These are phyloP conservation scores for Metaphire vulgaris DNA, from an alignment of 1,140 invertebrate genomes.

Conservation along the genomic window DNA sequence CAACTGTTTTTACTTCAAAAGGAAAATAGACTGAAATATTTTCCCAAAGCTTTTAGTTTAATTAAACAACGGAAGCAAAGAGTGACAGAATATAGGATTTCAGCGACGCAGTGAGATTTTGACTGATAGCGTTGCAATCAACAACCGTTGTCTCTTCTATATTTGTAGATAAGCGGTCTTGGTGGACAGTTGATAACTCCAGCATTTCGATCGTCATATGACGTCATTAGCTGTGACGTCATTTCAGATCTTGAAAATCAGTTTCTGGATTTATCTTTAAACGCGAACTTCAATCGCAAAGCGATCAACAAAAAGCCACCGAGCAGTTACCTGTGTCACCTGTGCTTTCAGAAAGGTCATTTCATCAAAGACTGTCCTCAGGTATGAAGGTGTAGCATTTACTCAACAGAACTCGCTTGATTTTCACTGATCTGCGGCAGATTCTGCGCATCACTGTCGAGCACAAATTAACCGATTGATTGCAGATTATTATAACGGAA, in stretches of 20 bases:
- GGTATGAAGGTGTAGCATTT: too few species aligned
- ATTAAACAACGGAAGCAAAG: too few species aligned
- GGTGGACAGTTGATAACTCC: neutral
- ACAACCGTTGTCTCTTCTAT: neutral
- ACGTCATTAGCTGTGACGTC: neutral
- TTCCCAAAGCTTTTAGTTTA: too few species aligned
- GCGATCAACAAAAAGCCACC: constrained; percentile 63
- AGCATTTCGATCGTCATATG: neutral
- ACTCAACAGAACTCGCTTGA: too few species aligned
- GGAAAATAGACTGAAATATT: too few species aligned
- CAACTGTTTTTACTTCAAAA: too few species aligned
- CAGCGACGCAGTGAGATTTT: too few species aligned
- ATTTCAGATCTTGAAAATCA: neutral
- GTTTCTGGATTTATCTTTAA: neutral
- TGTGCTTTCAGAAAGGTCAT: constrained; percentile 83
- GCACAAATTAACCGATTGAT: neutral
- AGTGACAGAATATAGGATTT: too few species aligned
- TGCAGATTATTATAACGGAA: neutral
- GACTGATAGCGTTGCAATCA: neutral
- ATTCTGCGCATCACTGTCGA: neutral
- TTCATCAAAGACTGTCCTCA: constrained; percentile 86
- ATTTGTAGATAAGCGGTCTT: neutral
- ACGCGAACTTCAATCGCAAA: neutral
- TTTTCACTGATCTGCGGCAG: neutral
- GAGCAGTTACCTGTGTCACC: constrained; percentile 74